Evolutionary conservation across 2,797 vertebrate species (phyloP), one percentile per base, ranked within the genome.

Genomic region (Thalassophryne amazonica): DNA sequence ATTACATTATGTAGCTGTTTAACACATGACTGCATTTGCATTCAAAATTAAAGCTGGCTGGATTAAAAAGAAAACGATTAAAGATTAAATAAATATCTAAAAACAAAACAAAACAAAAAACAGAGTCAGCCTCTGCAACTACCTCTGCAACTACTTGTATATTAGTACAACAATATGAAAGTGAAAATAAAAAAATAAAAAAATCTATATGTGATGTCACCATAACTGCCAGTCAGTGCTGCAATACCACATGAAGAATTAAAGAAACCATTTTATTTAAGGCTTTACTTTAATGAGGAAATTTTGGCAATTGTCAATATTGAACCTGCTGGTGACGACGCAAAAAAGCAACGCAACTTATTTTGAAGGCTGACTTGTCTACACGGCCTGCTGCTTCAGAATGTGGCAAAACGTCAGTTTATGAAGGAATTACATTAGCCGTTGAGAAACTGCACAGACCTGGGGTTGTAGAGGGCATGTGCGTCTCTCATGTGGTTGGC

Each of bases 401-500:
- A n/a, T n/a, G n/a, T n/a, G n/a, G n/a, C n/a, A n/a, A n/a, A n/a
- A n/a, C n/a, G n/a, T n/a, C n/a, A n/a, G n/a, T n/a, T n/a, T n/a
- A n/a, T n/a, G n/a, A n/a, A n/a, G n/a, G n/a, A n/a, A n/a, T n/a
- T n/a, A n/a, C n/a, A n/a, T n/a, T n/a, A n/a, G n/a, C n/a, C n/a
- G n/a, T n/a, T n/a, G n/a, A n/a, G n/a, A n/a, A n/a, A n/a, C n/a
- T n/a, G n/a, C n/a, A n/a, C n/a, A n/a, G n/a, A 92, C 91, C 91
- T 91, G 84, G 90, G 91, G 78, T 91, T 91, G 89, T 90, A 92
- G 73, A 91, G 91, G 82, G 90, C 89, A 84, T 91, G 90, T 85
- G 90, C 83, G 86, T 91, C 89, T 86, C 88, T 86, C 88, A 90
- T 87, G 87, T 90, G 89, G 83, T 84, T 89, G 84, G 87, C 86